These are phyloP conservation scores for Athene noctua DNA, from an alignment of 2,113 vertebrate species.

Conservation along the genomic window DNA sequence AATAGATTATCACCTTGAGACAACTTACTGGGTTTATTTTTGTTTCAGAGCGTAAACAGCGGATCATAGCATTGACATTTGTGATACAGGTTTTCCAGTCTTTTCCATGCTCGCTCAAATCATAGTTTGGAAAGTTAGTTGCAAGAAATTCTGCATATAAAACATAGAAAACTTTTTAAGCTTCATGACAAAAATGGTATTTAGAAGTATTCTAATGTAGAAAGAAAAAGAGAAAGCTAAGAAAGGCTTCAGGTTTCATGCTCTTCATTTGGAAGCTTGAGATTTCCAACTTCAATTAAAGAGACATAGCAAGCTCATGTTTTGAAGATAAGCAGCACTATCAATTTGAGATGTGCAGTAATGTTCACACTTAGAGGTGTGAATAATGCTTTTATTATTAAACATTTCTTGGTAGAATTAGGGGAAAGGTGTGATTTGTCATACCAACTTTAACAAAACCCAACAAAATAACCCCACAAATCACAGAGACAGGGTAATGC, in stretches of 20 bases:
- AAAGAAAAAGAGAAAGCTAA: neutral
- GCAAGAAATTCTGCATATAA: slow-evolving; percentile 75
- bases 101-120: slow-evolving; percentile 76
- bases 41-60: slow-evolving; percentile 64
- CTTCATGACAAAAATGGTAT: neutral
- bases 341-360: neutral
- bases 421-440: neutral
- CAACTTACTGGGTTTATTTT: slow-evolving; percentile 61
- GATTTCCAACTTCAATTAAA: neutral
- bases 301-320: neutral
- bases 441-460: neutral
- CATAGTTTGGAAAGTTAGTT: slow-evolving; percentile 67
- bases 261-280: neutral
- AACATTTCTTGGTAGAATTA: neutral
- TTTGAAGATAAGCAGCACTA: neutral
- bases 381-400: neutral
- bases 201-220: neutral
- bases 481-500: neutral
- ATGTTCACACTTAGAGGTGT: neutral
- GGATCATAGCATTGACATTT: slow-evolving; percentile 72
- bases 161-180: neutral
- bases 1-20: neutral
- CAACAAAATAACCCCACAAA: neutral
- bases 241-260: neutral
- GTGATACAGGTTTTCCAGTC: slow-evolving; percentile 78